These are phyloP conservation scores for Tipula lateralis DNA, from an alignment of 2,888 invertebrate genomes.

Conservation along the genomic window DNA sequence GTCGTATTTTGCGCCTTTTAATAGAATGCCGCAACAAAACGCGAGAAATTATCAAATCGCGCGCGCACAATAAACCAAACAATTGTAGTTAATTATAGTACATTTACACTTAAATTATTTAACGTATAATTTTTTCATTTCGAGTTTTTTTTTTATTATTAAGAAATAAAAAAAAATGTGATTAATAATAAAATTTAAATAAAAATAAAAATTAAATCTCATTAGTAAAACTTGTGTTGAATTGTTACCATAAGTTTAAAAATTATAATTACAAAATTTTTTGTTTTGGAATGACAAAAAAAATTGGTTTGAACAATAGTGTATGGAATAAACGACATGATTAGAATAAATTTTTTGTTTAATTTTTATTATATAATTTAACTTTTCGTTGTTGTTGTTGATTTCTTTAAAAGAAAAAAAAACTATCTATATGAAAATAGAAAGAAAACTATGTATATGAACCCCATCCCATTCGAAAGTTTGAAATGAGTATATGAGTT, in stretches of 20 bases:
- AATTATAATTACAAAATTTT: not conserved
- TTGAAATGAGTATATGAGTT: not conserved
- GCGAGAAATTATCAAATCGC: not conserved
- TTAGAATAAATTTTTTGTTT: conserved; percentile 13
- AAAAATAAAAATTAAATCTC: not conserved
- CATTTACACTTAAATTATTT: not conserved
- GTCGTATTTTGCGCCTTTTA: not conserved
- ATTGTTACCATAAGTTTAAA: not conserved
- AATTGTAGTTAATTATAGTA: not conserved
- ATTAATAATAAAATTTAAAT: not conserved
- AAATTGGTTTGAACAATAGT: not conserved
- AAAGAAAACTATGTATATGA: not conserved
- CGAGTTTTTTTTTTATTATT: not conserved
- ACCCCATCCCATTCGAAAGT: not conserved
- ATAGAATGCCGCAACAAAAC: not conserved
- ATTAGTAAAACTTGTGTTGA: conserved; percentile 19
- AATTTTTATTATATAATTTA: not conserved
- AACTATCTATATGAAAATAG: not conserved
- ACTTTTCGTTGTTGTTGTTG: not conserved
- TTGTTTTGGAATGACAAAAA: not conserved
- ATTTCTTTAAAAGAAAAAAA: not conserved
- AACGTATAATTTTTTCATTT: not conserved
- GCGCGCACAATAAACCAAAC: not conserved
- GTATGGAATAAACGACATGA: not conserved
- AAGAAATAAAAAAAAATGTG: not conserved